Conservation (phyloP, 2,113 vertebrate species). For the Gila orcuttii region DNA sequence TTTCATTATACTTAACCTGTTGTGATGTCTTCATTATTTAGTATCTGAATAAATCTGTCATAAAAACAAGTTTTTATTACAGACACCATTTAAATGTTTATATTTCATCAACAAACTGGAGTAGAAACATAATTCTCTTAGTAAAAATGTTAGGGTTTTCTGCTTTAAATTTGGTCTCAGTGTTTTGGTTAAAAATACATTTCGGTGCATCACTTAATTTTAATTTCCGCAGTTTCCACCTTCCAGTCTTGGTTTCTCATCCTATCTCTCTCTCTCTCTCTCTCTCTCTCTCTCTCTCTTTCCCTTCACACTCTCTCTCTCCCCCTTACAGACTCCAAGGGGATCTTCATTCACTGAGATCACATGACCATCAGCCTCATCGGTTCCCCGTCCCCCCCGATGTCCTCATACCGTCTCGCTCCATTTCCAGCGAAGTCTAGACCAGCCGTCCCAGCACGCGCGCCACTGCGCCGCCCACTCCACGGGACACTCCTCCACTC, state of each 20-base stretch:
- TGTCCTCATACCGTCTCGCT: constrained; percentile 84
- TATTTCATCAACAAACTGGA: background rate
- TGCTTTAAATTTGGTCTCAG: background rate
- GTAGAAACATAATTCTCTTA: background rate
- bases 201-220: constrained; percentile 30
- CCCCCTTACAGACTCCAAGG: constrained; percentile 78
- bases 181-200: background rate
- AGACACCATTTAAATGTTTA: background rate
- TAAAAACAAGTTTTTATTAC: background rate
- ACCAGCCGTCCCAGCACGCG: constrained; percentile 66
- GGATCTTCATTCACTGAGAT: constrained; percentile 85
- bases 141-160: background rate
- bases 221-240: background rate
- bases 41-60: background rate
- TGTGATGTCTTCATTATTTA: background rate
- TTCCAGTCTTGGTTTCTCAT: constrained; percentile 38
- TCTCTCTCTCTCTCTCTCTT: constrained; percentile 37
- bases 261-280: constrained; percentile 53
- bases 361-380: constrained; percentile 89
- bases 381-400: constrained; percentile 81
- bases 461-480: constrained; percentile 71
- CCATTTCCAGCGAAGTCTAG: constrained; percentile 88
- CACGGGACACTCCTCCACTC: constrained; percentile 62
- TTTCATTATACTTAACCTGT: background rate
- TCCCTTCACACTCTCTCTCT: constrained; percentile 18